Evolutionary conservation across 2,888 invertebrate genomes (phyloP).

Genomic region (Plebejus melissa): DNA sequence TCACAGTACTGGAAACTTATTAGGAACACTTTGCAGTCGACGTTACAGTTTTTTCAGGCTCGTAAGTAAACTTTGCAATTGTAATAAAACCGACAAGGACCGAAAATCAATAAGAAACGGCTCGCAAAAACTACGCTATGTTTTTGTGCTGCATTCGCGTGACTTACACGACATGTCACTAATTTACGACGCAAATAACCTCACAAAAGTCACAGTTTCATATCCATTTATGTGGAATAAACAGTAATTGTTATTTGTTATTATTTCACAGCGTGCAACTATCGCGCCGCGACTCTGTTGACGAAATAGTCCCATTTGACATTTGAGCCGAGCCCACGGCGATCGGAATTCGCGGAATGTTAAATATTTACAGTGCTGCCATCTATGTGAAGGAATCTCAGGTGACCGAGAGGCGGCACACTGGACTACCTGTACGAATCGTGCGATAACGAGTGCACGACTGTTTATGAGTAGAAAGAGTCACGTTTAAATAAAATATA

Average conservation of each 20-base stretch:
- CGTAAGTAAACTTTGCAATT: slow-evolving; percentile 61
- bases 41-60: slow-evolving; percentile 36
- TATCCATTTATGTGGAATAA: slow-evolving; percentile 66
- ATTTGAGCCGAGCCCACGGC: slow-evolving; percentile 85
- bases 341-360: slow-evolving; percentile 82
- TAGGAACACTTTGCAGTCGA: slow-evolving; percentile 38
- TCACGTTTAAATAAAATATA: slow-evolving; percentile 2
- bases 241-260: slow-evolving; percentile 65
- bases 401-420: slow-evolving; percentile 59
- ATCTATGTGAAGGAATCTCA: slow-evolving; percentile 77
- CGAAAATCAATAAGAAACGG: slow-evolving; percentile 71
- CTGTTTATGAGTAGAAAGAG: background rate
- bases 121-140: slow-evolving; percentile 53
- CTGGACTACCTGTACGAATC: slow-evolving; percentile 46
- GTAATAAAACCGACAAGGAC: slow-evolving; percentile 68
- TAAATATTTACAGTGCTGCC: slow-evolving; percentile 83
- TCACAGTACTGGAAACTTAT: slow-evolving; percentile 37
- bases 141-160: slow-evolving; percentile 44
- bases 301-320: slow-evolving; percentile 83
- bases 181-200: slow-evolving; percentile 54
- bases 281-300: slow-evolving; percentile 77
- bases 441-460: slow-evolving; percentile 31
- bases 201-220: slow-evolving; percentile 60
- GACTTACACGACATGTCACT: slow-evolving; percentile 55
- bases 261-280: slow-evolving; percentile 76